Evolutionary conservation across 92 coral and sea anemone species (phyloP), one percentile per base, ranked within the genome.

Genomic region (Bergia puertoricense): DNA sequence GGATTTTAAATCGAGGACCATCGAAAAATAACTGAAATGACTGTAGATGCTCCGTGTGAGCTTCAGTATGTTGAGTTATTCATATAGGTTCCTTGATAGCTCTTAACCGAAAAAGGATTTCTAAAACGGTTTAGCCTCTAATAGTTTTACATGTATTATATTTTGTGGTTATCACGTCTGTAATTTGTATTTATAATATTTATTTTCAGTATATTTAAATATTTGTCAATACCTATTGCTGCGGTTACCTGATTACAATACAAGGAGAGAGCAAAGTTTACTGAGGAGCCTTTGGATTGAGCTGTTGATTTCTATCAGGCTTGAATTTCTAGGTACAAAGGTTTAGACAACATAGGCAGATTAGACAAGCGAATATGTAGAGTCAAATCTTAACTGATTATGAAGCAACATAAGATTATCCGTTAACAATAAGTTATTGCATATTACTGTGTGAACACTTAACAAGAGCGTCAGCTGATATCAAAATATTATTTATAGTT

Each of bases 181-280:
- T 62, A 62, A 4, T 20, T 62, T 18, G 69, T 62, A 6, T 62
- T 20, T 62, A 62, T 62, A 20, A 16, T 16, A 57, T 3, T 62
- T 4, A 1, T 62, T 62, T 18, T 62, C 16, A 62, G 0, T 0
- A 62, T 16, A 5, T 18, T 62, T 62, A 1, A 16, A 5, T 16
- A 0, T 62, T 62, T 62, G 30, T 22, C 7, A 62, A 18, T 20
- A 62, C 6, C 6, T 18, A 62, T 3, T 62, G 54, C 54, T 48
- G 39, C n/a, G 1, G 79, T 84, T 84, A 84, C 87, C 87, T 84
- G 77, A 37, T 84, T 84, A 82, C 76, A 82, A 44, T 41, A 82
- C 65, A 82, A 8, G 36, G 59, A 16, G 14, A 71, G 66, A 71
- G 39, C 8, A 16, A 45, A 69, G 74, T 67, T 71, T 84, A 84